Conservation (phyloP, 2,888 invertebrate species). For the Drosophila merina region DNA sequence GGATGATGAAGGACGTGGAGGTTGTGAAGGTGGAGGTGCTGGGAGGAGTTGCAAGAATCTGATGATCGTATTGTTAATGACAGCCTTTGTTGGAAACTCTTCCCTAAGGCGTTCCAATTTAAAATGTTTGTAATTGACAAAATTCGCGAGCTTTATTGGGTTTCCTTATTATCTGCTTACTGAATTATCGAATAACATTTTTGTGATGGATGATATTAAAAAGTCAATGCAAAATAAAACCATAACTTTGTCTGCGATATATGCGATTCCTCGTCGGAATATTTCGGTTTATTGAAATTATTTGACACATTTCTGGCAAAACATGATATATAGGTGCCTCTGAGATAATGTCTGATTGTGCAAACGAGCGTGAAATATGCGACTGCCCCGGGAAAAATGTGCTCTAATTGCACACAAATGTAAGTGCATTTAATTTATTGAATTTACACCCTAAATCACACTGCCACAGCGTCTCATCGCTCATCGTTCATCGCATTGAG, state of each 20-base stretch:
- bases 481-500: background rate
- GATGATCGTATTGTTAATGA: conserved; percentile 31
- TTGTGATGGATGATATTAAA: too few species aligned
- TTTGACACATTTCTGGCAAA: conserved; percentile 11
- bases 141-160: background rate
- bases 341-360: conserved; percentile 23
- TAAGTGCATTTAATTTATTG: conserved; percentile 35
- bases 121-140: background rate
- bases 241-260: too few species aligned
- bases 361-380: conserved; percentile 22
- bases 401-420: conserved; percentile 36
- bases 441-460: conserved; percentile 34
- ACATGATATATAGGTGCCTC: background rate
- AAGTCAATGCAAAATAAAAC: too few species aligned
- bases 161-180: background rate
- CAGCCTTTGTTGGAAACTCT: conserved; percentile 3
- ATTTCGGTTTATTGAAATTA: background rate
- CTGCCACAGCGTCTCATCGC: conserved; percentile 1
- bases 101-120: background rate
- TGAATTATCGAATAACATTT: too few species aligned
- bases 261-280: too few species aligned
- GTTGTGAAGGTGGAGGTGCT: conserved; percentile 11
- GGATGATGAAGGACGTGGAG: background rate
- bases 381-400: conserved; percentile 8
- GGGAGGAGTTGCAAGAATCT: conserved; percentile 22